Evolutionary conservation across 1,140 invertebrate genomes (phyloP), one percentile per base, ranked within the genome.

Genomic region (Caenorhabditis brenneri): DNA sequence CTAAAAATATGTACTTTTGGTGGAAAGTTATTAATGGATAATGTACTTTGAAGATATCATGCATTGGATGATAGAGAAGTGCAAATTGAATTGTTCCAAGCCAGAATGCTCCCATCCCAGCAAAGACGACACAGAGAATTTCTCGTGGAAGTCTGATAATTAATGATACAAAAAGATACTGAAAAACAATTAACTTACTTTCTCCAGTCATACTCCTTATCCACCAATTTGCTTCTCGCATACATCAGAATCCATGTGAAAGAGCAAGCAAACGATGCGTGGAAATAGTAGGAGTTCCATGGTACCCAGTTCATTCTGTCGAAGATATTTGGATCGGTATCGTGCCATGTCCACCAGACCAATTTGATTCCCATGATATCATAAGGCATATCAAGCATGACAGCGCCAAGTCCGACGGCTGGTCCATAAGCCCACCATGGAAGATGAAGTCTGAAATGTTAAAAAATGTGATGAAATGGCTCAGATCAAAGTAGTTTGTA

Each of bases 311-410:
- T 95, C 90, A 94, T 94, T 29, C 94, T 92, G 88, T 95, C 94
- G 79, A 88, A 93, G 83, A 95, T 94, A 90, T 95, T 95, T 2
- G 94, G 94, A 91, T 95, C 95, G 0, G 94, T 95, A 89, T 95
- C 94, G 89, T 95, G 95, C 94, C 94, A 95, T 0, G 94, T 95
- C 95, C 95, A 95, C 91, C 95, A 95, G 1, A 95, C 90, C 88
- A 94, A 94, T 89, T 95, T 95, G 0, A 95, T 94, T 1, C 94
- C 93, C 80, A 95, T 93, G 42, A 95, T 95, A 88, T 95, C 95
- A 88, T 94, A 95, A 0, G 95, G 95, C 51, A 95, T 92, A 88
- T 95, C 95, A 27, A 95, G 92, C 15, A 95, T 91, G 0, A 95
- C 94, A 0, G 93, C 93, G 2, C 93, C 89, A n/a, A 95, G 90